Evolutionary conservation across 2,113 vertebrate genomes (phyloP).

Genomic region (pig (Sus scrofa)): DNA sequence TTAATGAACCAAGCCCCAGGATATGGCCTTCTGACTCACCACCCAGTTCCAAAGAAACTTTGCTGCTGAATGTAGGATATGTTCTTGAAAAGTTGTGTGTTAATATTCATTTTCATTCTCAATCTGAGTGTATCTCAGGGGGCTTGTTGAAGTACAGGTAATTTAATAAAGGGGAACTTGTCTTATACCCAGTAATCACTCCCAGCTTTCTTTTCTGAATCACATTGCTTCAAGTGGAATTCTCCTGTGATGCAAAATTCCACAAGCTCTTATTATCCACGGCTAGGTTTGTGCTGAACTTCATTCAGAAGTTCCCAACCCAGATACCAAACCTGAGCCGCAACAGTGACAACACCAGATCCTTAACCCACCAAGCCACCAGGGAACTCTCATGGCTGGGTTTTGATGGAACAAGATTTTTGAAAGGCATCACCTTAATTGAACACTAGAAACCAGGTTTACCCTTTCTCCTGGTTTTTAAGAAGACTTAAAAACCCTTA

Average conservation of each 20-base stretch:
- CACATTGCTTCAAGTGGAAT: neutral
- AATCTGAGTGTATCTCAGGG: neutral
- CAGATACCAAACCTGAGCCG: too few relatives aligned
- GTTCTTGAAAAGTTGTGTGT: neutral
- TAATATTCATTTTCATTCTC: neutral
- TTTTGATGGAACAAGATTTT: neutral
- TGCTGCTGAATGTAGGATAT: neutral
- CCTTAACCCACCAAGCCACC: too few relatives aligned
- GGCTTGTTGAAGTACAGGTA: neutral
- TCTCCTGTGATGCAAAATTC: neutral
- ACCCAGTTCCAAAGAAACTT: neutral
- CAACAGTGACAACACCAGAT: too few relatives aligned
- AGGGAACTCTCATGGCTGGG: neutral
- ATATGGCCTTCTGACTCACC: neutral
- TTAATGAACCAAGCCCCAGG: neutral
- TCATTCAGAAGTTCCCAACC: too few relatives aligned
- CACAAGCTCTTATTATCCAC: neutral
- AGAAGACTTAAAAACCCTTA: neutral
- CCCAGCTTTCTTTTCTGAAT: conserved; percentile 37
- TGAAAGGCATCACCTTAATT: neutral
- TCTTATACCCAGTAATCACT: neutral
- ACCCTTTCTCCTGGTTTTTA: neutral
- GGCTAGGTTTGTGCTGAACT: neutral
- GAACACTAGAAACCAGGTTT: neutral
- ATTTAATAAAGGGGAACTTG: neutral